These are phyloP conservation scores for Echinometra lucunter DNA, from an alignment of 53 echinoderm and acorn worm genomes.

Conservation along the genomic window DNA sequence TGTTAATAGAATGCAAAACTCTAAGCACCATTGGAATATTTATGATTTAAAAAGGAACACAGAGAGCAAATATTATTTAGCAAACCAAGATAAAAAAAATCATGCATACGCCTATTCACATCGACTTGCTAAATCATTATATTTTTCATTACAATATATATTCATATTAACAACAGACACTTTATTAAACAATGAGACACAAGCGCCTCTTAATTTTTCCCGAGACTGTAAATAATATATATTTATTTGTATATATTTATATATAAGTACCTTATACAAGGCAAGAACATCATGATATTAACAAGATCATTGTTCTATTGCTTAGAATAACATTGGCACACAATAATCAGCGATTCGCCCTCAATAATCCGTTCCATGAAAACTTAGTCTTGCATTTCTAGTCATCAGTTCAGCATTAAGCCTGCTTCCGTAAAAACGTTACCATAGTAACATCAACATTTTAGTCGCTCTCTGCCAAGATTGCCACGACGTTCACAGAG, in stretches of 20 bases:
- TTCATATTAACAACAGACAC: background rate
- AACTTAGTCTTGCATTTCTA: background rate
- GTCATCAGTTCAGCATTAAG: background rate
- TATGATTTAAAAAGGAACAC: background rate
- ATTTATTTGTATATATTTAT: slow-evolving; percentile 47
- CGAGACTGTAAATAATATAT: slow-evolving; percentile 43
- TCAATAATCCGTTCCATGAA: background rate
- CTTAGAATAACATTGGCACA: slow-evolving; percentile 23
- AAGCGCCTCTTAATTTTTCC: background rate
- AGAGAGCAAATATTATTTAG: background rate
- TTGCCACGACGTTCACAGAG: background rate
- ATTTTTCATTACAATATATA: background rate
- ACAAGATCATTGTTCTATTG: background rate
- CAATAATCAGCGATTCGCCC: background rate
- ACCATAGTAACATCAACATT: background rate
- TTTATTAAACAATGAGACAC: background rate
- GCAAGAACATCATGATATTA: background rate
- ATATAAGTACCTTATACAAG: slow-evolving; percentile 35
- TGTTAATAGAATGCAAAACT: background rate
- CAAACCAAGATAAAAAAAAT: background rate
- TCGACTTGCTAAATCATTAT: background rate
- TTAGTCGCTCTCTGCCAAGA: background rate
- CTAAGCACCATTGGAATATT: background rate
- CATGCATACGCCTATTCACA: slow-evolving; percentile 21
- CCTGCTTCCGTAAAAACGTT: background rate